A percentile compares a stretch with the other conserved stretches of the same genome.
These are phyloP conservation scores for Coptodon bakossiorum DNA, from an alignment of 2,113 vertebrate genomes.

Conservation along the genomic window DNA sequence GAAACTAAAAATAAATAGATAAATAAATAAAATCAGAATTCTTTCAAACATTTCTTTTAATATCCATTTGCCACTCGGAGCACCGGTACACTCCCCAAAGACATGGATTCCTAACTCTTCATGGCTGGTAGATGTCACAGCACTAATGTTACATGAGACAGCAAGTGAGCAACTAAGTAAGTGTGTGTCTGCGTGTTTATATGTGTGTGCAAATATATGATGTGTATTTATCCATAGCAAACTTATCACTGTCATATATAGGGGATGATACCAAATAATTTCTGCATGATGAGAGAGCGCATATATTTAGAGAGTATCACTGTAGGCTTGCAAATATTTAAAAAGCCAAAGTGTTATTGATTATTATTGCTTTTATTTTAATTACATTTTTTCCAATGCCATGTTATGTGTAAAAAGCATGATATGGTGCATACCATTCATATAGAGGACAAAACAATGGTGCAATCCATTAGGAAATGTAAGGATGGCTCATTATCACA, in stretches of 20 bases:
- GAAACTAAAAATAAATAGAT: background rate
- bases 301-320: background rate
- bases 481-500: background rate
- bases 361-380: background rate
- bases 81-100: background rate
- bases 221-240: background rate
- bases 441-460: background rate
- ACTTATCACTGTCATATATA: background rate
- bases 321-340: background rate
- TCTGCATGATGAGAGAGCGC: background rate
- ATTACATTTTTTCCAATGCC: background rate
- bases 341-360: background rate
- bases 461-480: background rate
- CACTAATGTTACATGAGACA: background rate
- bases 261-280: background rate
- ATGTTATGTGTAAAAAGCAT: background rate
- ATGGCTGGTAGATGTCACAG: slow-evolving; percentile 5
- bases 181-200: background rate
- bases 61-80: background rate
- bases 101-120: background rate
- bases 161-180: background rate
- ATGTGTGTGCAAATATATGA: background rate
- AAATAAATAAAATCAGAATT: background rate
- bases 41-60: background rate
- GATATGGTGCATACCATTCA: background rate